phyloP scores from a whole-genome alignment of 2,797 vertebrate species.

The Coracias cyanogaster region DNA sequence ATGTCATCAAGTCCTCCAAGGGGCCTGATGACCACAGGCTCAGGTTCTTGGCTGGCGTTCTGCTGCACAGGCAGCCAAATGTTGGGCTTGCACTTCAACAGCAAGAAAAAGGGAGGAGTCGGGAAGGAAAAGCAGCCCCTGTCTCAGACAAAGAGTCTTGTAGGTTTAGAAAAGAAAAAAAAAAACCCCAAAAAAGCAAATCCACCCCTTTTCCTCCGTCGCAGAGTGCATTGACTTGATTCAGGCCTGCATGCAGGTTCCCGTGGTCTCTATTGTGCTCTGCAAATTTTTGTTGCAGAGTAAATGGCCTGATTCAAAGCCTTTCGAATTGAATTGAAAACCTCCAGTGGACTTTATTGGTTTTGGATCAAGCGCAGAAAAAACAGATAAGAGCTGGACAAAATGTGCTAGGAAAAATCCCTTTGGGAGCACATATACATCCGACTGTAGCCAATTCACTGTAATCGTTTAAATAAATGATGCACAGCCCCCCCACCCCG shows the following conservation, averaged over 20 bases:
- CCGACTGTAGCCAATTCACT: neutral
- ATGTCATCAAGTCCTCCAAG: neutral
- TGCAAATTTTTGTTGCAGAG: neutral
- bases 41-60: neutral
- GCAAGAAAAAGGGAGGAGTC: neutral
- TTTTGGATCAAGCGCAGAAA: conserved; percentile 49
- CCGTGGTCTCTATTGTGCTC: neutral
- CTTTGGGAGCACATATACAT: neutral
- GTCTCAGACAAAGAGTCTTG: neutral
- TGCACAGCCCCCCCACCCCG: neutral
- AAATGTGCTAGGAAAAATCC: conserved; percentile 3
- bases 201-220: neutral
- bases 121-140: neutral
- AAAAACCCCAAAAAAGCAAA: neutral
- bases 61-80: neutral
- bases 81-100: neutral
- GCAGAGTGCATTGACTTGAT: neutral
- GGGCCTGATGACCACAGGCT: neutral
- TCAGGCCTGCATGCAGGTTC: neutral
- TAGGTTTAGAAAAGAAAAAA: neutral
- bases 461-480: neutral
- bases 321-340: conserved; percentile 10
- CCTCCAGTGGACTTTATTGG: neutral
- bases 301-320: conserved; percentile 17
- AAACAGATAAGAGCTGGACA: conserved; percentile 32